phyloP scores from a whole-genome alignment of 2,888 invertebrate species.

The Brenthis hecate region DNA sequence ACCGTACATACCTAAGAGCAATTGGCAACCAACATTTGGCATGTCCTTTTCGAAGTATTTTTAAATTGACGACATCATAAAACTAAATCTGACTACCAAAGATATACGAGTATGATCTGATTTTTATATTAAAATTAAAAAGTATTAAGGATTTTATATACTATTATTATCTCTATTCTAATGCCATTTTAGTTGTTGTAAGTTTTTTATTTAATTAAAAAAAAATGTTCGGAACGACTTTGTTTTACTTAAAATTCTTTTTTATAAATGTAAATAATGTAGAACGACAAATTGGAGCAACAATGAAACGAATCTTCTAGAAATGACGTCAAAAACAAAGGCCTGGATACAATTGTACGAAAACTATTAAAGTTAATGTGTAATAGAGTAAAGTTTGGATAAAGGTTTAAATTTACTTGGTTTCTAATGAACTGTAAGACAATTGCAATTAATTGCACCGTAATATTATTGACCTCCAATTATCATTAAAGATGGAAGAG shows the following conservation, averaged over 20 bases:
- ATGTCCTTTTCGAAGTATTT: conserved; percentile 42
- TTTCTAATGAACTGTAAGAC: no score
- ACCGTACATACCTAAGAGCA: conserved; percentile 45
- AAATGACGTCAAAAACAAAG: not conserved
- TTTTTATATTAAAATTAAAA: no score
- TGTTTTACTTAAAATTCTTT: conserved; percentile 5
- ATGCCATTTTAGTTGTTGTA: not conserved
- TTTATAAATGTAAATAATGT: conserved; percentile 6
- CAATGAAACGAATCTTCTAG: conserved; percentile 6
- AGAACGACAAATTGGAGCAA: conserved; percentile 4
- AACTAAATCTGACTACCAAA: no score
- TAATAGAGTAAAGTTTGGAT: not conserved
- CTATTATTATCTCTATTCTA: no score
- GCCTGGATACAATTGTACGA: not conserved
- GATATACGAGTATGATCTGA: no score
- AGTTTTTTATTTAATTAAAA: not conserved
- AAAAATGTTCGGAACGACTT: not conserved
- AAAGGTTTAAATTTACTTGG: no score
- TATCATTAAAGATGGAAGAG: no score
- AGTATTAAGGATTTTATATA: no score
- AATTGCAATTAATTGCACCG: not conserved
- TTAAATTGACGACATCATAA: conserved; percentile 15
- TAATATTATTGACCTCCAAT: no score
- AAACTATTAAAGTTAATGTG: not conserved
- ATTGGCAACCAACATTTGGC: conserved; percentile 46